Conservation (phyloP, 2,797 vertebrate genomes). For the Cossypha polioptera region DNA sequence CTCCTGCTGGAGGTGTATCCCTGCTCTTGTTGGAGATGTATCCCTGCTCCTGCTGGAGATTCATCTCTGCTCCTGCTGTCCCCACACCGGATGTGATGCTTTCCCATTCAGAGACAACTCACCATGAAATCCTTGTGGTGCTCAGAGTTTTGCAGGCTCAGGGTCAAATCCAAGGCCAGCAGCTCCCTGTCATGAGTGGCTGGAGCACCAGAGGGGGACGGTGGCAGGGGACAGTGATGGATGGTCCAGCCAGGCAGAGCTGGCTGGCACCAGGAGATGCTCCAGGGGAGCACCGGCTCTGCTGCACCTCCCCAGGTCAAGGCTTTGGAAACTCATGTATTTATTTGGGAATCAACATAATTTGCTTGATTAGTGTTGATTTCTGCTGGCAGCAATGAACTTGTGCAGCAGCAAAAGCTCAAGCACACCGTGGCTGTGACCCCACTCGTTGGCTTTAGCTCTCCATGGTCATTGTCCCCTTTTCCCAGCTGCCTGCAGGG, state of each 20-base stretch:
- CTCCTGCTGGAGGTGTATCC: no score
- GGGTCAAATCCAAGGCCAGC: not conserved
- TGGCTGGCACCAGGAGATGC: not conserved
- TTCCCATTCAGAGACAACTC: not conserved
- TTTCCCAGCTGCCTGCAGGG: not conserved
- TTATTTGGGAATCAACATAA: not conserved
- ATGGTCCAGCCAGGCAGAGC: not conserved
- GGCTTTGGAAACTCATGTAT: not conserved
- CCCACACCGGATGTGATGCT: accelerated
- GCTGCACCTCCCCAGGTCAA: not conserved
- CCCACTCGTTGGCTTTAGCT: accelerated
- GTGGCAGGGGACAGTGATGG: not conserved
- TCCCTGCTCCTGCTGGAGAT: not conserved
- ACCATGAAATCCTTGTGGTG: accelerated
- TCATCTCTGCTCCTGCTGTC: not conserved
- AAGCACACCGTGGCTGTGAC: not conserved
- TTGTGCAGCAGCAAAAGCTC: not conserved
- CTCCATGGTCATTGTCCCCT: not conserved
- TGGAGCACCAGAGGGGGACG: accelerated
- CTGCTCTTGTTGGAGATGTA: not conserved
- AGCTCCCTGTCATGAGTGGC: not conserved
- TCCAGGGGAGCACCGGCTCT: not conserved
- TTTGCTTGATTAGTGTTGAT: not conserved
- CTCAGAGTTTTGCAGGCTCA: not conserved
- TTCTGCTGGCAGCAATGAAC: not conserved